Conservation (phyloP, 1,140 invertebrate genomes). For the Temnothorax nylanderi region DNA sequence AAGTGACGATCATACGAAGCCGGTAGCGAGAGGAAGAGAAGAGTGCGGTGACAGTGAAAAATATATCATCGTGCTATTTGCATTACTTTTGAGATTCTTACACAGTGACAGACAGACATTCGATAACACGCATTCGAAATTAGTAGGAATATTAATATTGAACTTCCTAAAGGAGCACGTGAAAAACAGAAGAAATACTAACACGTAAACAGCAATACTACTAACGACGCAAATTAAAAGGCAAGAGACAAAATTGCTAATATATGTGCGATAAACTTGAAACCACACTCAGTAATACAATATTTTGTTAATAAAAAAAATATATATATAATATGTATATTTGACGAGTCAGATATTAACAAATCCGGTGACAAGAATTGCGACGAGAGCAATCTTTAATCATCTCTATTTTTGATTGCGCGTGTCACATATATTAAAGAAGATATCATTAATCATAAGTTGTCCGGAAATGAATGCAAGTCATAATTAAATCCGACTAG, state of each 20-base stretch:
- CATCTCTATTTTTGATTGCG: neutral
- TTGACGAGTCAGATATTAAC: neutral
- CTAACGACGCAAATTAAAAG: constrained; percentile 5
- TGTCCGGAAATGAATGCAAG: constrained; percentile 4
- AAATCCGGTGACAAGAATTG: neutral
- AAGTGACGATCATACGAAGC: neutral
- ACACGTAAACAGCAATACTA: neutral
- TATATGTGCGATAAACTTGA: neutral
- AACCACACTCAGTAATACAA: neutral
- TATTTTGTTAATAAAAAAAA: neutral
- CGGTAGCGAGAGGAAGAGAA: neutral
- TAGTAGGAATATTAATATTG: neutral
- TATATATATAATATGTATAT: neutral
- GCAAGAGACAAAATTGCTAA: neutral
- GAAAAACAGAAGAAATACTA: neutral
- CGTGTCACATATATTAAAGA: neutral
- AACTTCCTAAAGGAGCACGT: neutral
- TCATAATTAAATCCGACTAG: constrained; percentile 21
- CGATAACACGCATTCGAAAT: neutral
- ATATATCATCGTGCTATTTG: neutral
- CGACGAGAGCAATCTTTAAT: neutral
- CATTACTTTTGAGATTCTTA: neutral
- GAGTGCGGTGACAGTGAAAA: constrained; percentile 1
- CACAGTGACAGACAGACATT: neutral
- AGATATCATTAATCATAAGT: neutral